These are phyloP conservation scores for Clusia tigrina DNA, from an alignment of 2,888 invertebrate species.

Conservation along the genomic window DNA sequence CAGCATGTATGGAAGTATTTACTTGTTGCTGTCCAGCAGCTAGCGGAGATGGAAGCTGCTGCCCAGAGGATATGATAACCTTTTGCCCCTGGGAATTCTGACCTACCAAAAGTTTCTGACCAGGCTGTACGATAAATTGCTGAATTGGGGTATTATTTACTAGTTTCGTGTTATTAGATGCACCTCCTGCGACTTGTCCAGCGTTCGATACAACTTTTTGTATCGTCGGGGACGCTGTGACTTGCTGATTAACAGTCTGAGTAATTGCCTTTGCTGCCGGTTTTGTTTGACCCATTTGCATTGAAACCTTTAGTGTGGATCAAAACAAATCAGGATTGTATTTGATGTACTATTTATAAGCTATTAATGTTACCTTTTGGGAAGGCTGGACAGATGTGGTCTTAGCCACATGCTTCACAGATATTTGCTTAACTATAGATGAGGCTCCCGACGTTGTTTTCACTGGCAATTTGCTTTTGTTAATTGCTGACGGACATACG, in stretches of 20 bases:
- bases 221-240: conserved; percentile 35
- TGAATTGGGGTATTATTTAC: conserved; percentile 47
- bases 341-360: too few species aligned
- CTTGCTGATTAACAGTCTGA: conserved; percentile 47
- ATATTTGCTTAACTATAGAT: conserved; percentile 55
- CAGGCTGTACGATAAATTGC: conserved; percentile 60
- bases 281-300: neutral
- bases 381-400: conserved; percentile 38
- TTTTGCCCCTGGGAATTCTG: conserved; percentile 63
- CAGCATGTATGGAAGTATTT: conserved; percentile 21
- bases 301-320: conserved; percentile 8
- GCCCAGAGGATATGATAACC: conserved; percentile 57
- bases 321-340: too few species aligned
- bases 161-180: conserved; percentile 25
- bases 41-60: conserved; percentile 47
- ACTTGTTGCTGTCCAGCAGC: conserved; percentile 40
- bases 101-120: conserved; percentile 60
- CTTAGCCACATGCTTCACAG: conserved; percentile 57
- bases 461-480: conserved; percentile 36
- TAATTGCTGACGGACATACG: conserved; percentile 18
- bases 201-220: conserved; percentile 39
- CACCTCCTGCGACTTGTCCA: conserved; percentile 24
- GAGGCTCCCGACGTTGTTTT: conserved; percentile 33
- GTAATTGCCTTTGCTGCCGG: conserved; percentile 27
- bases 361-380: conserved; percentile 46